Conservation (phyloP, 2,797 vertebrate genomes). For the Salmo trutta region DNA sequence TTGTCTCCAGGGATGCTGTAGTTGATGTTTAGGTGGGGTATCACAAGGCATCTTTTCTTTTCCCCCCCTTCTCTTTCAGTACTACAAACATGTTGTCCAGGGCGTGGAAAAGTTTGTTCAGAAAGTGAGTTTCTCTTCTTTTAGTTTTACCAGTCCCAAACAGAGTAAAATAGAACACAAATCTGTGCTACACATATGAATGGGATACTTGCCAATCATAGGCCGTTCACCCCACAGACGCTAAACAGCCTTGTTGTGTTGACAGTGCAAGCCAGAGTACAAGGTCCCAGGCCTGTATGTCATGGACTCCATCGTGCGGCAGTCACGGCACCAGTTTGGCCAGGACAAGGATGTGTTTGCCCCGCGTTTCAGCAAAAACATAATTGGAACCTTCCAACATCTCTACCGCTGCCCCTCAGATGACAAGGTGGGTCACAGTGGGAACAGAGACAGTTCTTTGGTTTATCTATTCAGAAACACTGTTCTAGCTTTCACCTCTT, state of each 20-base stretch:
- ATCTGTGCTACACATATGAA: no score
- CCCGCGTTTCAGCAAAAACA: conserved; percentile 99
- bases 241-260: conserved; percentile 12
- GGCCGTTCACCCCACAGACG: neutral
- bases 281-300: conserved; percentile 98
- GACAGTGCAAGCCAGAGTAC: conserved; percentile 97
- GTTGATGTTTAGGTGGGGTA: neutral
- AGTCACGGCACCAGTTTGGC: conserved; percentile 98
- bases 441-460: neutral
- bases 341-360: conserved; percentile 98
- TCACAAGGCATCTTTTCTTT: conserved; percentile 12
- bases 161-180: no score
- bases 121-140: conserved; percentile 80
- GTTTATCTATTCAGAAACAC: neutral
- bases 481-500: neutral
- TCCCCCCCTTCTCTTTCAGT: conserved; percentile 80
- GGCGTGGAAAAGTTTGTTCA: conserved; percentile 99
- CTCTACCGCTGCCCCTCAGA: conserved; percentile 96
- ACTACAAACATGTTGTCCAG: conserved; percentile 99
- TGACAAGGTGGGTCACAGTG: conserved; percentile 84
- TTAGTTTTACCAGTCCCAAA: neutral
- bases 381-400: conserved; percentile 96
- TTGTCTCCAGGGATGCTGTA: neutral
- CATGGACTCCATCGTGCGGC: conserved; percentile 97
- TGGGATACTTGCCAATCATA: neutral